phyloP scores from a whole-genome alignment of 2,113 vertebrate species.

The Corynorhinus townsendii region DNA sequence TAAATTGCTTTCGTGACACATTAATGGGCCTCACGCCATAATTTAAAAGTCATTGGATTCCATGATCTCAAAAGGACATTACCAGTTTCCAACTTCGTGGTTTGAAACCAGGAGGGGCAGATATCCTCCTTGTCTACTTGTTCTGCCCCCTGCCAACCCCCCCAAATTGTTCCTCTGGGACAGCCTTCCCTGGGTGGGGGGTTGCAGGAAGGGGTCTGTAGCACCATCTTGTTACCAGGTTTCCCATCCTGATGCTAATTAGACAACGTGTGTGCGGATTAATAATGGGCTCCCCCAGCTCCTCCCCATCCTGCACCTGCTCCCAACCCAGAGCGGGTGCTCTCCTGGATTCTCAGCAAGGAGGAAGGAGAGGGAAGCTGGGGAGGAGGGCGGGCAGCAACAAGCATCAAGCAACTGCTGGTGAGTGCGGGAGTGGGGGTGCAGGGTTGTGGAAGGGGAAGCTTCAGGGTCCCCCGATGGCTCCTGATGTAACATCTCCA shows the following conservation, averaged over 20 bases:
- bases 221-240: not conserved
- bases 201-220: not conserved
- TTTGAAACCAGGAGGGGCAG: not conserved
- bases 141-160: not conserved
- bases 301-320: constrained; percentile 59
- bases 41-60: not conserved
- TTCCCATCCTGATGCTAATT: constrained; percentile 54
- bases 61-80: not conserved
- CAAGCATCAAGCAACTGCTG: constrained; percentile 50
- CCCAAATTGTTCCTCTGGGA: not conserved
- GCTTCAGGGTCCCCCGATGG: not conserved
- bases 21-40: not conserved
- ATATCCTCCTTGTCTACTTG: not conserved
- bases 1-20: constrained; percentile 23
- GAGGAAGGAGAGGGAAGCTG: not conserved
- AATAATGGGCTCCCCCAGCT: constrained; percentile 58
- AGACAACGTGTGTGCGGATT: constrained; percentile 16
- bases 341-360: not conserved
- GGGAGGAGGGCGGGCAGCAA: constrained; percentile 50
- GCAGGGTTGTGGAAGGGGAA: not conserved
- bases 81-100: not conserved
- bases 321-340: not conserved
- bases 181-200: not conserved
- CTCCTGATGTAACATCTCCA: not conserved
- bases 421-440: not conserved